A percentile compares a stretch with the other conserved stretches of the same genome.
phyloP scores from a whole-genome alignment of 2,888 invertebrate genomes.

The Ametastegia equiseti region DNA sequence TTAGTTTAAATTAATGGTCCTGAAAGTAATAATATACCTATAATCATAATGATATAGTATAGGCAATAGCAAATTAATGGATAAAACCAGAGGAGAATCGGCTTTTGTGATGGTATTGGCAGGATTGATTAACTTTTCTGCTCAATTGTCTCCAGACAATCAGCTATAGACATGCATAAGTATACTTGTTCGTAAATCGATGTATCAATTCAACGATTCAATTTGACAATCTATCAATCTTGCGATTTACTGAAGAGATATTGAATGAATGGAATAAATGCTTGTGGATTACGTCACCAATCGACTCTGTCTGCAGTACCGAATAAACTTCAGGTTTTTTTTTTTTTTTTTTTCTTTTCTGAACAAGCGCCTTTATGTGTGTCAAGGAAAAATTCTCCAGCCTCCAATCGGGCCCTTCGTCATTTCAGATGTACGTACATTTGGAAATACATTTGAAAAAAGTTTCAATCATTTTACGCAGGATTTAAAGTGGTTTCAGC shows the following conservation, averaged over 20 bases:
- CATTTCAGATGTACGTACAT: too few species aligned
- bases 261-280: background rate
- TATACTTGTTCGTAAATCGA: too few species aligned
- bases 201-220: background rate
- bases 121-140: background rate
- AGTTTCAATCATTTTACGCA: too few species aligned
- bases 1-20: background rate
- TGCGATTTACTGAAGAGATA: background rate
- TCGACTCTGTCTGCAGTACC: background rate
- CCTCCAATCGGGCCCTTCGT: background rate
- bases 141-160: background rate
- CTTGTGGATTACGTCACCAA: background rate
- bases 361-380: background rate
- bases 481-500: too few species aligned
- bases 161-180: background rate
- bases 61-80: background rate
- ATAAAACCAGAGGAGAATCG: background rate
- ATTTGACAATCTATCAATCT: slow-evolving; percentile 2
- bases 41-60: too few species aligned
- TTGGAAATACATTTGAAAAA: too few species aligned
- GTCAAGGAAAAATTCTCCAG: background rate
- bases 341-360: too few species aligned
- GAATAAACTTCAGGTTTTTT: background rate
- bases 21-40: background rate
- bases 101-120: background rate